These are phyloP conservation scores for Thalassoma bifasciatum DNA, from an alignment of 2,113 vertebrate species.

Conservation along the genomic window DNA sequence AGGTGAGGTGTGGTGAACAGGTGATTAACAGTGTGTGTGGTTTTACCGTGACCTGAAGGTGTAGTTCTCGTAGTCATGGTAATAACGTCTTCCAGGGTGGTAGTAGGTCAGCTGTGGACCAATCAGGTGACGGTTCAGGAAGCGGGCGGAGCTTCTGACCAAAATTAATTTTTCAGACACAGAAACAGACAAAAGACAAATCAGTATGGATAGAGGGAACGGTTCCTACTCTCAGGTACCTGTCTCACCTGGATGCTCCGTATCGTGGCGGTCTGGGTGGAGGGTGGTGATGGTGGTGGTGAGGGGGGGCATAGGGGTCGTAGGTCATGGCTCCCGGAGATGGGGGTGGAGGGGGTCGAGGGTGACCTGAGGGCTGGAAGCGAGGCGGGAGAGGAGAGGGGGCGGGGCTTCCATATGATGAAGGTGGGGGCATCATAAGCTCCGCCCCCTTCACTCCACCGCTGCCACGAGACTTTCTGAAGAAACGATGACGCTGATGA, in stretches of 20 bases:
- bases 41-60: constrained; percentile 73
- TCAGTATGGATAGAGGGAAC: constrained; percentile 1
- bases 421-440: constrained; percentile 78
- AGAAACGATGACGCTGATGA: constrained; percentile 81
- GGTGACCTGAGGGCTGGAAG: constrained; percentile 83
- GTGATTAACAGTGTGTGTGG: not conserved
- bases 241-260: constrained; percentile 86
- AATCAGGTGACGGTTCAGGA: constrained; percentile 79
- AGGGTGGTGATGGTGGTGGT: constrained; percentile 72
- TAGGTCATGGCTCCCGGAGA: constrained; percentile 76
- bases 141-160: constrained; percentile 70
- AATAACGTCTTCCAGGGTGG: constrained; percentile 71
- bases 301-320: constrained; percentile 73
- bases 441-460: constrained; percentile 84
- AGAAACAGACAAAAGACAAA: constrained; percentile 12
- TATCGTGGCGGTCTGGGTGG: constrained; percentile 81
- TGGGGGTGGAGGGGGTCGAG: constrained; percentile 58
- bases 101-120: constrained; percentile 76
- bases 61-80: constrained; percentile 74
- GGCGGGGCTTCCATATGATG: constrained; percentile 79
- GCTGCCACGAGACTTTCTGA: constrained; percentile 85
- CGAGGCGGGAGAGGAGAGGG: constrained; percentile 83
- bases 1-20: too few species aligned
- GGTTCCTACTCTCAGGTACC: too few species aligned
- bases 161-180: constrained; percentile 15